phyloP scores from a whole-genome alignment of 2,113 vertebrate genomes.

The Nannospalax galili region DNA sequence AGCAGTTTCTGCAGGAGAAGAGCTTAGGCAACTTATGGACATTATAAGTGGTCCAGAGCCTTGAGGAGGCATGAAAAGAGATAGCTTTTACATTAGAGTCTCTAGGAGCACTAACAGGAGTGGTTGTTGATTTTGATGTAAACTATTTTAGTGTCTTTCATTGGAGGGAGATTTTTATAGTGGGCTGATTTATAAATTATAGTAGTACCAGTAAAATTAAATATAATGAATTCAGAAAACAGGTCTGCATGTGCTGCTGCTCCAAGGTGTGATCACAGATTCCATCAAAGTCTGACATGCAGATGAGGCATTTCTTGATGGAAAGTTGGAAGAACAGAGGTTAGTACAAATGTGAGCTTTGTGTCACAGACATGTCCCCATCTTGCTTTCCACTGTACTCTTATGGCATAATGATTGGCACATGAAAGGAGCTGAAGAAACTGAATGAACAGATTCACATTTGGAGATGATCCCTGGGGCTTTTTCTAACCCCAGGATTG shows the following conservation, averaged over 20 bases:
- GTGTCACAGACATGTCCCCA: fast-evolving
- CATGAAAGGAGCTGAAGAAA: background rate
- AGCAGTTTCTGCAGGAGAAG: too few species aligned
- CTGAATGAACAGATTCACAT: background rate
- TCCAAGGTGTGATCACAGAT: background rate
- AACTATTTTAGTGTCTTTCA: too few species aligned
- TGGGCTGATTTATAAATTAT: too few species aligned
- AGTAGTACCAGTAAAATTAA: too few species aligned
- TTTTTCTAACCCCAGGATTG: background rate
- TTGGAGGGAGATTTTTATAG: too few species aligned
- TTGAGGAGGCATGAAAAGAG: too few species aligned
- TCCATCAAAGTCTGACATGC: constrained; percentile 42
- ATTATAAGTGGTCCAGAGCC: too few species aligned
- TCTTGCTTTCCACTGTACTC: background rate
- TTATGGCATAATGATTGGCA: background rate
- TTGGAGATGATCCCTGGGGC: background rate
- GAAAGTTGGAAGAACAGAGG: constrained; percentile 61
- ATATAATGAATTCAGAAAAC: constrained; percentile 72
- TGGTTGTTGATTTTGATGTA: too few species aligned
- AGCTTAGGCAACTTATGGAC: too few species aligned
- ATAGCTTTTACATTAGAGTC: too few species aligned
- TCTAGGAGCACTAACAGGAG: too few species aligned
- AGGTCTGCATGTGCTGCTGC: constrained; percentile 38
- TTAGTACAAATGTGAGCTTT: background rate
- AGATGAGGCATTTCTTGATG: constrained; percentile 59